Conservation (phyloP, 2,888 invertebrate species). For the Hemithea aestivaria region DNA sequence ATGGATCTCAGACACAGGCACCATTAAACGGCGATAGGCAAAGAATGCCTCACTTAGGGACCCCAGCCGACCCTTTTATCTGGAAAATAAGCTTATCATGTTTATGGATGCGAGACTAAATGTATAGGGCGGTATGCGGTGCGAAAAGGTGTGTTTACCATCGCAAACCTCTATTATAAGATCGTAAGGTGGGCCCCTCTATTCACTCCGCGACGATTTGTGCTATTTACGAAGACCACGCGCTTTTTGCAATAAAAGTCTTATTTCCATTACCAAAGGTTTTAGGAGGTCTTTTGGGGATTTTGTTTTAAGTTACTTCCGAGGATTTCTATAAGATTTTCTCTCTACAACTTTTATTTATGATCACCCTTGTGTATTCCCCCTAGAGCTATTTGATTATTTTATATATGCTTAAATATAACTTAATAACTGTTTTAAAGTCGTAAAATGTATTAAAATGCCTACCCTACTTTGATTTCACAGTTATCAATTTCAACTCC, state of each 20-base stretch:
- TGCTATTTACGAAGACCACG: slow-evolving; percentile 19
- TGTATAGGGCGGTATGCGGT: slow-evolving; percentile 48
- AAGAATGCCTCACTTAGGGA: slow-evolving; percentile 71
- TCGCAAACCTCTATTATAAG: slow-evolving; percentile 56
- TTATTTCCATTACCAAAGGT: slow-evolving; percentile 6
- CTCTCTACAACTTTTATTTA: too few relatives aligned
- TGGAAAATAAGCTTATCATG: slow-evolving; percentile 73
- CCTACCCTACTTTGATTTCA: too few relatives aligned
- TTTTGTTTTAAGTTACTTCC: slow-evolving; percentile 13
- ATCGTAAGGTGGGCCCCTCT: slow-evolving; percentile 40
- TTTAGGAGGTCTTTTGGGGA: slow-evolving; percentile 8
- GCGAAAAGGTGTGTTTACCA: slow-evolving; percentile 54
- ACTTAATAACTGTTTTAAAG: too few relatives aligned
- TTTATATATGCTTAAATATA: too few relatives aligned
- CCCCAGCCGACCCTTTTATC: slow-evolving; percentile 69
- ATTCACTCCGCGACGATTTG: slow-evolving; percentile 37
- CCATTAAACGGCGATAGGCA: slow-evolving; percentile 70
- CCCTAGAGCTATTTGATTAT: too few relatives aligned
- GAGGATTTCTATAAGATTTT: too few relatives aligned
- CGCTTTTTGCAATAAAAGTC: slow-evolving; percentile 15
- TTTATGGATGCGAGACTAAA: slow-evolving; percentile 65
- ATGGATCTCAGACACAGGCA: slow-evolving; percentile 64
- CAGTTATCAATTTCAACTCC: too few relatives aligned
- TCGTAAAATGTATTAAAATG: too few relatives aligned
- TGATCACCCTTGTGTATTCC: too few relatives aligned